Evolutionary conservation across 2,888 invertebrate species (phyloP).

Genomic region (Apoda limacodes): DNA sequence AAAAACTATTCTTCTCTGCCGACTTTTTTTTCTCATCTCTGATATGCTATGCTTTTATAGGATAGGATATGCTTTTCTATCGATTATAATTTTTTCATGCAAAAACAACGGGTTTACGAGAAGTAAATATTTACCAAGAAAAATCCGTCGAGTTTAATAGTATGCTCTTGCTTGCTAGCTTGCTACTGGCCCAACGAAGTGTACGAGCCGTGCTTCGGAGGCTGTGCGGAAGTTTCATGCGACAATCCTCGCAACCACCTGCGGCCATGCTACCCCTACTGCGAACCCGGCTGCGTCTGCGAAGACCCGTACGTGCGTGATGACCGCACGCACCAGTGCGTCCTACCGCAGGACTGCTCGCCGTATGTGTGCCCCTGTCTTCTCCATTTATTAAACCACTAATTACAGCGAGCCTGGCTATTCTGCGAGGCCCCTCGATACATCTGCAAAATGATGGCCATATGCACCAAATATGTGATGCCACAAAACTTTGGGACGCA

Average conservation of each 20-base stretch:
- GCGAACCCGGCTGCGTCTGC: slow-evolving; percentile 59
- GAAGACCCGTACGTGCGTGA: slow-evolving; percentile 58
- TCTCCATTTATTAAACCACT: too few species aligned
- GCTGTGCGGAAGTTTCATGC: slow-evolving; percentile 58
- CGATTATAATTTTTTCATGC: too few species aligned
- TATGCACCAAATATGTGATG: too few species aligned
- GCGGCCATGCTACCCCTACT: slow-evolving; percentile 61
- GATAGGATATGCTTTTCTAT: slow-evolving; percentile 17
- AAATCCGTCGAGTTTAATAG: too few species aligned
- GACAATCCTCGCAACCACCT: slow-evolving; percentile 60
- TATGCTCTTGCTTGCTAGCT: slow-evolving; percentile 31
- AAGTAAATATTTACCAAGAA: slow-evolving; percentile 1
- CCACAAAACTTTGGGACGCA: too few species aligned
- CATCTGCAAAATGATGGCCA: too few species aligned
- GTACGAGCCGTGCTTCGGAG: slow-evolving; percentile 59
- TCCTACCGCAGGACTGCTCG: slow-evolving; percentile 55
- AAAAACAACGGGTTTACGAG: too few species aligned
- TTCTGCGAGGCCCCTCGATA: too few species aligned
- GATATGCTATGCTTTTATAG: slow-evolving; percentile 15
- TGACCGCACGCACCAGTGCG: slow-evolving; percentile 58
- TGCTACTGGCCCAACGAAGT: slow-evolving; percentile 59
- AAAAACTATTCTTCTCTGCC: too few species aligned
- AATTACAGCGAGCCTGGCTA: too few species aligned
- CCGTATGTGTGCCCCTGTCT: slow-evolving; percentile 38
- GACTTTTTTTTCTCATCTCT: too few species aligned